Base-by-base conservation (phyloP, 1,140 invertebrate species). In the Arctopsyche grandis region DNA sequence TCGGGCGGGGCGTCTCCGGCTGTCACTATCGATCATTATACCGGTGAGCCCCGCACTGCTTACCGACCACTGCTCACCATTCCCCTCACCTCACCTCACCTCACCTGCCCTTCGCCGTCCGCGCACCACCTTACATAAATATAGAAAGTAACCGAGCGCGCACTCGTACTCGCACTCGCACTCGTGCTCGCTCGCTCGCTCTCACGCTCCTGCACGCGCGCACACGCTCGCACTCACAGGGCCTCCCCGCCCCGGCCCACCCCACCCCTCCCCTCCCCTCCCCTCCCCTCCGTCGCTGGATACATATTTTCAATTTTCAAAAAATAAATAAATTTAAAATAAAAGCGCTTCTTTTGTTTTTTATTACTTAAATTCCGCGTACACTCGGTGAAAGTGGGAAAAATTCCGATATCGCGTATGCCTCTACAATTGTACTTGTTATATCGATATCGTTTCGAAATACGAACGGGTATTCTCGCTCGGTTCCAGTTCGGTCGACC, bases 121-220 rank as follows among this genome's bases (percentile, higher is more conserved):
- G 12, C 48, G 48, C 48, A 52, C 24, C 24, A 24, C 24, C 63
- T 66, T 66, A 66, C 63, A 66, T 66, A 66, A 66, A 66, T 66
- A 66, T 66, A 66, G 63, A 66, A 66, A 66, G 63, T 22, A 24
- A 0, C 22, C 22, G n/a, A 0, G 58, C 16, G n/a, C n/a, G 58
- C 14, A 38, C 29, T 38, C 48, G 48, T 10, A 14, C 16, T 5
- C 48, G 10, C 48, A 52, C 16, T 5, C 16, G 12, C 48, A 16
- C 48, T 1, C 16, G 10, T 12, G 10, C 48, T 5, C 16, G 4
- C 12, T 5, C 48, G 10, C 10, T 5, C 7, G 29, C 29, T 7
- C 29, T 7, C 29, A 7, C 7, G 29, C 7, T 7, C 29, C 29
- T 7, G 29, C 7, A 14, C 48, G 48, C 12, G 12, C 48, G 48